Evolutionary conservation across 2,113 vertebrate species (phyloP).

Genomic region (Ageneiosus marmoratus): DNA sequence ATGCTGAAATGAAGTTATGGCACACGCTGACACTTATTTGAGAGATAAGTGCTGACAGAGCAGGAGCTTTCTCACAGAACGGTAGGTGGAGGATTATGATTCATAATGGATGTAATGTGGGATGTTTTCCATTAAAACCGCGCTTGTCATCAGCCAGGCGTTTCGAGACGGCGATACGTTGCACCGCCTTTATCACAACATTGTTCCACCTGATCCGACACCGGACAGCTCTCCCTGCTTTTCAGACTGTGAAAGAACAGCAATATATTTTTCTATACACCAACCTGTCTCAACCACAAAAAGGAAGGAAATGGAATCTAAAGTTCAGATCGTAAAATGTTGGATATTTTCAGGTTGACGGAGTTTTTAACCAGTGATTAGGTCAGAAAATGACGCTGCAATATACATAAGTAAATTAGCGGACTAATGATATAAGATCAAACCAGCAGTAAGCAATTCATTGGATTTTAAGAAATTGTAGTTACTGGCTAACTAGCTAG

Average conservation of each 20-base stretch:
- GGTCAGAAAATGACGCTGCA: too few relatives aligned
- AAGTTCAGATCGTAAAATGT: too few relatives aligned
- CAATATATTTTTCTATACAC: too few relatives aligned
- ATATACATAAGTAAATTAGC: too few relatives aligned
- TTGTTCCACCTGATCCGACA: not conserved
- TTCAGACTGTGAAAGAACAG: not conserved
- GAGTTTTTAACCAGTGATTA: too few relatives aligned
- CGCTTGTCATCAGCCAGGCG: not conserved
- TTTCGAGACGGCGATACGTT: not conserved
- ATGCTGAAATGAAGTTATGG: slow-evolving; percentile 24
- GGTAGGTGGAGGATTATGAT: not conserved
- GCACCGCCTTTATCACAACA: not conserved
- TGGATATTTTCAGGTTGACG: too few relatives aligned
- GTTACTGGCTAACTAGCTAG: too few relatives aligned
- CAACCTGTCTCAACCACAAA: too few relatives aligned
- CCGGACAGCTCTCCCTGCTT: not conserved
- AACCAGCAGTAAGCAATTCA: too few relatives aligned
- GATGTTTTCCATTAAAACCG: not conserved
- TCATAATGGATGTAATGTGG: not conserved
- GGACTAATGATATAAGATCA: too few relatives aligned
- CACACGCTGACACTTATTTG: slow-evolving; percentile 10
- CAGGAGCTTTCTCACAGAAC: not conserved
- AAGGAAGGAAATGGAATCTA: too few relatives aligned
- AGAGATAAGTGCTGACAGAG: slow-evolving; percentile 22
- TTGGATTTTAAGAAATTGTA: too few relatives aligned